Evolutionary conservation across 2,888 invertebrate genomes (phyloP).

Genomic region (Pristionchus entomophagus): DNA sequence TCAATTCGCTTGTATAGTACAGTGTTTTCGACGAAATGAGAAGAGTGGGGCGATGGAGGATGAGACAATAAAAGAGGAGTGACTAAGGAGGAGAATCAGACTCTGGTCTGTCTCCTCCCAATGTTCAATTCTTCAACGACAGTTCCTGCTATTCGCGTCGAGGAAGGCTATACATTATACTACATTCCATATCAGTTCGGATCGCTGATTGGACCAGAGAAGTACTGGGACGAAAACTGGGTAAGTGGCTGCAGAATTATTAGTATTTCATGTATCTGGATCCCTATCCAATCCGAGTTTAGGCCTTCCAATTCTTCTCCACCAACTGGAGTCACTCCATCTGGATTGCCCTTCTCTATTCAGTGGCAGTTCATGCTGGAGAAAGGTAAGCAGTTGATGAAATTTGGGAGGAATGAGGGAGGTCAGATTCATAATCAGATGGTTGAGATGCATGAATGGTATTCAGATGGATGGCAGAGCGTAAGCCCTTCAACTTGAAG

Average conservation of each 20-base stretch:
- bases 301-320: constrained; percentile 54
- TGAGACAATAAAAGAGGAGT: not conserved
- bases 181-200: constrained; percentile 63
- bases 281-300: too few relatives aligned
- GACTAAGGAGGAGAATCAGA: too few relatives aligned
- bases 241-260: not conserved
- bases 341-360: constrained; percentile 75
- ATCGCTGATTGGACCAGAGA: constrained; percentile 51
- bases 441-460: constrained; percentile 50
- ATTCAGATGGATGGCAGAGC: constrained; percentile 71
- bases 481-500: constrained; percentile 75
- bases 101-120: too few relatives aligned
- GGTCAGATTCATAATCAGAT: not conserved
- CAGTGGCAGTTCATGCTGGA: constrained; percentile 77
- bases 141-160: constrained; percentile 55
- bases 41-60: not conserved
- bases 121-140: not conserved
- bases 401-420: not conserved
- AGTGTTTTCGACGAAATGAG: not conserved
- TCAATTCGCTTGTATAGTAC: too few relatives aligned
- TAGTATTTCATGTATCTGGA: too few relatives aligned
- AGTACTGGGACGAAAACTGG: constrained; percentile 49
- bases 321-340: constrained; percentile 63
- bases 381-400: constrained; percentile 72
- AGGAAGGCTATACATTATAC: constrained; percentile 56